Percentiles rank a stretch among this genome's conserved stretches.
phyloP scores from a whole-genome alignment of 2,113 vertebrate genomes.

The Neolamprologus variostigma region DNA sequence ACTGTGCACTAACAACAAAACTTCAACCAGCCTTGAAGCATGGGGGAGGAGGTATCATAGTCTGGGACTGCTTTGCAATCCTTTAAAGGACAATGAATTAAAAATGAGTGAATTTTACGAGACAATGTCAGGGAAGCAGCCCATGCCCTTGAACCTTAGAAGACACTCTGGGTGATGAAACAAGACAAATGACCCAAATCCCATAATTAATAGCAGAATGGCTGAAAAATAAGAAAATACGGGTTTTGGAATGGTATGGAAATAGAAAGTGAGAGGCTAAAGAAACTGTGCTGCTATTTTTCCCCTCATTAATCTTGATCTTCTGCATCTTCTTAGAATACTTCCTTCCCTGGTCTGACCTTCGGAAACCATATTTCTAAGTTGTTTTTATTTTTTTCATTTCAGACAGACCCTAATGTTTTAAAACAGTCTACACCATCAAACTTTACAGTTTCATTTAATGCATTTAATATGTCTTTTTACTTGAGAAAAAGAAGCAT shows the following conservation, averaged over 20 bases:
- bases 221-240: background rate
- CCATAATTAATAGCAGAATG: background rate
- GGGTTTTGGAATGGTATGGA: background rate
- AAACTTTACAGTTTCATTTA: background rate
- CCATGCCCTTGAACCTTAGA: background rate
- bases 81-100: background rate
- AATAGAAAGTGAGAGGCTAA: background rate
- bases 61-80: background rate
- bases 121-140: background rate
- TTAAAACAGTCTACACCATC: background rate
- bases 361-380: background rate
- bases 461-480: background rate
- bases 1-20: background rate
- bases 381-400: background rate
- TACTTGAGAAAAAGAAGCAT: background rate
- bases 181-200: background rate
- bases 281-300: background rate
- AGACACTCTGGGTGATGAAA: background rate
- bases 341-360: background rate
- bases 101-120: background rate
- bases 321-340: background rate
- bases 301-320: background rate
- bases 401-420: background rate
- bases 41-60: background rate
- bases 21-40: background rate